Evolutionary conservation across 2,113 vertebrate species (phyloP), one percentile per base, ranked within the genome.

Genomic region (Tautogolabrus adspersus): DNA sequence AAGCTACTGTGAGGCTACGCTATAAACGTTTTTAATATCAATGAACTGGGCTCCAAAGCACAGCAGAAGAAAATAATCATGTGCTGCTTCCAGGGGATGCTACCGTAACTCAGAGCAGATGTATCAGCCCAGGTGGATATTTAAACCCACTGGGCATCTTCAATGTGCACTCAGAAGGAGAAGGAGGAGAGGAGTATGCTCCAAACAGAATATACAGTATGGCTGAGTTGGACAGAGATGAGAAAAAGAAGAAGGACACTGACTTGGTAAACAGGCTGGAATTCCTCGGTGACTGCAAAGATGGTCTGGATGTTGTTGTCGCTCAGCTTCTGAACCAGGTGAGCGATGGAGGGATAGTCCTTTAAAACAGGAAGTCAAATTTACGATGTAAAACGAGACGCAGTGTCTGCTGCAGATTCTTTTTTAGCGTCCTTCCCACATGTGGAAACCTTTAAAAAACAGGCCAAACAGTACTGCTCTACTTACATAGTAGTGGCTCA

Each of bases 271-370:
- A 99, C 96, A 0, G 97, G 95, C 87, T 98, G 97, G 89, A 99
- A 99, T 90, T 99, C 97, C 80, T 97, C 94, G 21, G 98, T 99
- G 52, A 99, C 96, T 10, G 98, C 98, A 90, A 99, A 99, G 83
- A 99, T 99, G 1, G 97, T 99, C 90, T 99, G 98, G 84, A 99
- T 99, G 84, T 99, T 99, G 93, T 99, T 99, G 90, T 99, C 97
- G 40, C 97, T 99, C 76, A 99, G 94, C 86, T 99, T 99, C 91
- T 99, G 98, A 42, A 99, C 97, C 69, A 99, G 95, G 84, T 99
- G 98, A 87, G 98, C 98, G 71, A 99, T 98, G 30, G 98, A 99
- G 16, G 98, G 98, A 79, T 99, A 99, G 92, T 99, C 98, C 98
- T 99, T 84, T 0, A 91, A 91, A 72, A 82, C n/a, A 78, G 40